Base-by-base conservation (phyloP, 2,888 invertebrate genomes). In the Drosophila villosipedis region DNA sequence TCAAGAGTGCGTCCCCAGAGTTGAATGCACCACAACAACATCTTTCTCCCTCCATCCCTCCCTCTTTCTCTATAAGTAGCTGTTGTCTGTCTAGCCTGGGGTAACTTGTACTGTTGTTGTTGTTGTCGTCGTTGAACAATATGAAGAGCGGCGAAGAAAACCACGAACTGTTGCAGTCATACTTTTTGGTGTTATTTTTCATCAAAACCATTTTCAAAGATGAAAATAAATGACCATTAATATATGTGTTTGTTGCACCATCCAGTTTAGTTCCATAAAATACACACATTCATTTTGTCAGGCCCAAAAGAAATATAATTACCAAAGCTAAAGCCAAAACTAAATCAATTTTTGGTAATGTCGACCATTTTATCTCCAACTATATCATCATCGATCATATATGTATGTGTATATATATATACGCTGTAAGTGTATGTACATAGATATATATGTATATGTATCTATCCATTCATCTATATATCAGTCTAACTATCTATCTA, bases 21-120 rank as follows among this genome's bases (percentile, higher is more conserved):
- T 76, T 80, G 66, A 78, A 80, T 78, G 78, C 76, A 80, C 76
- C 63, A 43, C 22, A 31, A 37, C 57, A 64, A 76, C 77, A 80
- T 33, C 62, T 39, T 2, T 25, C 54, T 52, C n/a, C 6, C n/a
- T 35, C 9, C 16, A 16, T 28, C 12, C 16, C 12, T n/a, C 3
- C 4, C 19, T 49, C 4, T 16, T 19, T 43, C 16, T 5, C 25
- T 22, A 22, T 43, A 12, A 43, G 22, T 14, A 12, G 12, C 43
- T 22, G 43, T 43, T 35, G 16, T 47, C 7, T 47, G 47, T 25
- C 47, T 47, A 47, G 25, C 9, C 47, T 50, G 19, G 4, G 19
- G 12, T 19, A 50, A 28, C 0, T 25, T 16, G 22, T 25, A 16
- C 25, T 19, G 47, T 47, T 19, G 47, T 22, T 22, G 19, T 19